Base-by-base conservation (phyloP, 2,797 vertebrate species). In the Pogonophryne albipinna region DNA sequence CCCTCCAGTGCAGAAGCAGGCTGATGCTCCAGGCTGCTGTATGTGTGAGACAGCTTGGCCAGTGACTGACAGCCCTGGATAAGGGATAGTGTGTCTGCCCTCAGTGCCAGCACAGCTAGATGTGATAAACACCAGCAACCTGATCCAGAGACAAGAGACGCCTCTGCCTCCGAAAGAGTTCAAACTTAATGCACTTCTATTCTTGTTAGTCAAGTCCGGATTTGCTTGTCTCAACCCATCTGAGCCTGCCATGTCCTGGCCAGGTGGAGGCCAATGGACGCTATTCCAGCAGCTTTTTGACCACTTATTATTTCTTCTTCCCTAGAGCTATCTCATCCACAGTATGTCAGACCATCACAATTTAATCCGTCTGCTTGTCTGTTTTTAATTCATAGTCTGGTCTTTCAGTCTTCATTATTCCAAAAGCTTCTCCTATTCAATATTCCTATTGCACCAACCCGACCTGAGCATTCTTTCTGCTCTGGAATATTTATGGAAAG, bases 121-220 rank as follows among this genome's bases (percentile, higher is more conserved):
- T 94, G 94, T 96, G 97, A 98, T 97, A 97, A 96, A 96, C 95
- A 97, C 95, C 92, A 94, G 97, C 95, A 97, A 98, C 96, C 95
- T 89, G 95, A 97, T 96, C 96, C 88, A 92, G 95, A 96, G 93
- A 89, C 87, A 96, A 96, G 96, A 96, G 95, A 95, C 95, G 88
- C n/a, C 95, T 95, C 85, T 95, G 86, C 83, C 95, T 97, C 95
- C 91, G 93, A 95, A 96, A 94, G 95, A 96, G 96, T 95, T 96
- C 94, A 94, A 96, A 96, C 95, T 96, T 96, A 94, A 96, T 95
- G 94, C 95, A 95, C 93, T 93, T 93, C 89, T 91, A 91, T 89
- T 91, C 86, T 86, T 89, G 80, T 81, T 65, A 61, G 86, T 87
- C 90, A 90, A 90, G 73, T 84, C 74, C 85, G 88, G 74, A 85